Evolutionary conservation across 1,140 invertebrate genomes (phyloP).

Genomic region (Acromyrmex charruanus): DNA sequence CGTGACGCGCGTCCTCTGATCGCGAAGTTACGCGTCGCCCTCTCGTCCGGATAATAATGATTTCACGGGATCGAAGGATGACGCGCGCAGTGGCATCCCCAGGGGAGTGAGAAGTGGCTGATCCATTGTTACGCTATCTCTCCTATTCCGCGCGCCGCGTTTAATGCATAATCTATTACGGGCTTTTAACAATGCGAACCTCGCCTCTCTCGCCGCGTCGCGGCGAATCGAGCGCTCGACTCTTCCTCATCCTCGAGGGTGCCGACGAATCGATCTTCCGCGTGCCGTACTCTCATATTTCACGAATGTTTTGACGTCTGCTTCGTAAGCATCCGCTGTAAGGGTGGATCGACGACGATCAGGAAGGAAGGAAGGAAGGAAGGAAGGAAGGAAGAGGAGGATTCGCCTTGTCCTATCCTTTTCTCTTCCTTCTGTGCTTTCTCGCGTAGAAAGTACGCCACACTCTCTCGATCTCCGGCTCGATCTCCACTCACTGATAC

Average conservation of each 20-base stretch:
- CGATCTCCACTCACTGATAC: slow-evolving; percentile 51
- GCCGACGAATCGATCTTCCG: slow-evolving; percentile 81
- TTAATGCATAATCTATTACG: slow-evolving; percentile 86
- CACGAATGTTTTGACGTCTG: slow-evolving; percentile 84
- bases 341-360: slow-evolving; percentile 68
- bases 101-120: slow-evolving; percentile 78
- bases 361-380: slow-evolving; percentile 31
- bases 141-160: slow-evolving; percentile 78
- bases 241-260: slow-evolving; percentile 67
- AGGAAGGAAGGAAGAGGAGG: neutral
- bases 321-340: slow-evolving; percentile 78
- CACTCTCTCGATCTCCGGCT: slow-evolving; percentile 34
- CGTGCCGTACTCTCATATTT: slow-evolving; percentile 83
- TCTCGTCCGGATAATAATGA: slow-evolving; percentile 73
- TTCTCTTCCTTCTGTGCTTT: slow-evolving; percentile 35
- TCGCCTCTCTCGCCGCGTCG: slow-evolving; percentile 60
- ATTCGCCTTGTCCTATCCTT: slow-evolving; percentile 39
- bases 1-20: slow-evolving; percentile 63
- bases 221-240: slow-evolving; percentile 39
- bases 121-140: slow-evolving; percentile 84
- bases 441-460: slow-evolving; percentile 29
- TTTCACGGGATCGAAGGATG: slow-evolving; percentile 79
- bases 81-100: slow-evolving; percentile 79
- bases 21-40: slow-evolving; percentile 30
- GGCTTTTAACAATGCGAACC: slow-evolving; percentile 84